A percentile compares a stretch with the other conserved stretches of the same genome.
Evolutionary conservation across 2,888 invertebrate species (phyloP).

Genomic region (Troides helena): DNA sequence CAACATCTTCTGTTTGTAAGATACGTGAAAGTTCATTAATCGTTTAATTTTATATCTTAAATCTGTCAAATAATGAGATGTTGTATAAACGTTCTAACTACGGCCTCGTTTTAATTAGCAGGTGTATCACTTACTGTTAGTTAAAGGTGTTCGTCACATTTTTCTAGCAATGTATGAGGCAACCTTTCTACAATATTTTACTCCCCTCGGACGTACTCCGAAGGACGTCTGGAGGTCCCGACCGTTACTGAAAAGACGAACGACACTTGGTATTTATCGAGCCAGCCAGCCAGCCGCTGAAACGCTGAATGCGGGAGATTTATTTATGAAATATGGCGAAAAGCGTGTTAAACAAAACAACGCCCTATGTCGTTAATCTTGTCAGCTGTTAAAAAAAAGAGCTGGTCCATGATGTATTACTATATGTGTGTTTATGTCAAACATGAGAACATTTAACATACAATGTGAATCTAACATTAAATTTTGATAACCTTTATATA

Average conservation of each 20-base stretch:
- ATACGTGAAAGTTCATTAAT: no score
- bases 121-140: no score
- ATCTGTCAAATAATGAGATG: no score
- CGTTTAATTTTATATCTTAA: no score
- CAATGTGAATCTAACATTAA: background rate
- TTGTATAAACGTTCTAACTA: no score
- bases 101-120: no score
- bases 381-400: constrained; percentile 34
- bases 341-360: constrained; percentile 22
- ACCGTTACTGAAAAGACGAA: constrained; percentile 50
- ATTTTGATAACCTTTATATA: no score
- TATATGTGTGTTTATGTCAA: background rate
- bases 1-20: no score
- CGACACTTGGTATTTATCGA: constrained; percentile 51
- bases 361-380: constrained; percentile 23
- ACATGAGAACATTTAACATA: background rate
- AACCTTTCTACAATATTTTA: constrained; percentile 29
- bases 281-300: constrained; percentile 50
- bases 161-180: background rate
- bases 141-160: no score
- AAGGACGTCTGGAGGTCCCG: constrained; percentile 66
- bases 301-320: constrained; percentile 49
- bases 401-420: constrained; percentile 27
- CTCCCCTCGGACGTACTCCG: constrained; percentile 42
- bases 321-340: constrained; percentile 44